Conservation (phyloP, 37 sponge, comb jelly and placozoan genomes). For the Axinella damicornis region DNA sequence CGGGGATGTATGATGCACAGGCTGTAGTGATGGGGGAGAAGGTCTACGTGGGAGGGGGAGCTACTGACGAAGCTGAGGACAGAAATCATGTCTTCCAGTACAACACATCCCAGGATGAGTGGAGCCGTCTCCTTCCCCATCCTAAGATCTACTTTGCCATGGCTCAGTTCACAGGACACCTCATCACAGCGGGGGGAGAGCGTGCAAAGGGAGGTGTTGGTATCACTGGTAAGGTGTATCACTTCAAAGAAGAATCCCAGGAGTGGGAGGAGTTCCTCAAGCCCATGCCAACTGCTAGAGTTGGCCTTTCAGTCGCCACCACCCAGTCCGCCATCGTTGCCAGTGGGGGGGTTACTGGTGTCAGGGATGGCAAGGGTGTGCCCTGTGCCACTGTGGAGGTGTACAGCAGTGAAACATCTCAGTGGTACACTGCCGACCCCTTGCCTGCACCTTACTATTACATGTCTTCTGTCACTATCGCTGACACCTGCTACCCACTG, state of each 20-base stretch:
- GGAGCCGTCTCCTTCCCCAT: slow-evolving; percentile 25
- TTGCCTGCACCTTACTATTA: slow-evolving; percentile 40
- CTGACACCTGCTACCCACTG: slow-evolving; percentile 50
- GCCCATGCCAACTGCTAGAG: slow-evolving; percentile 37
- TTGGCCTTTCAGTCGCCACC: slow-evolving; percentile 36
- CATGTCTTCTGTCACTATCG: slow-evolving; percentile 36
- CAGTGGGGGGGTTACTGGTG: slow-evolving; percentile 28
- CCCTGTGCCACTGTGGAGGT: slow-evolving; percentile 42
- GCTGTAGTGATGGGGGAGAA: not conserved
- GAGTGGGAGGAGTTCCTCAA: slow-evolving; percentile 32
- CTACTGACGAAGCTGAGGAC: not conserved
- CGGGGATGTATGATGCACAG: not conserved
- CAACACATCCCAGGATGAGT: slow-evolving; percentile 8
- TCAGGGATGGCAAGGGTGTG: slow-evolving; percentile 42
- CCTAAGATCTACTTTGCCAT: slow-evolving; percentile 50
- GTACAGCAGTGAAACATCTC: slow-evolving; percentile 16
- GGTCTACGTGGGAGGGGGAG: slow-evolving; percentile 37
- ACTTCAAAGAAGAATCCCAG: not conserved
- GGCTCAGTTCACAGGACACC: slow-evolving; percentile 17
- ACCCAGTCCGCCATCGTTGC: slow-evolving; percentile 33
- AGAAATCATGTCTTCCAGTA: slow-evolving; percentile 45
- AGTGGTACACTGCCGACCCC: slow-evolving; percentile 58
- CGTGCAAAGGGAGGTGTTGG: not conserved
- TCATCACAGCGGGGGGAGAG: slow-evolving; percentile 46
- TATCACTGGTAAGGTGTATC: slow-evolving; percentile 32